Evolutionary conservation across 2,113 vertebrate genomes (phyloP), one percentile per base, ranked within the genome.

Genomic region (Himantopus leucocephalus): DNA sequence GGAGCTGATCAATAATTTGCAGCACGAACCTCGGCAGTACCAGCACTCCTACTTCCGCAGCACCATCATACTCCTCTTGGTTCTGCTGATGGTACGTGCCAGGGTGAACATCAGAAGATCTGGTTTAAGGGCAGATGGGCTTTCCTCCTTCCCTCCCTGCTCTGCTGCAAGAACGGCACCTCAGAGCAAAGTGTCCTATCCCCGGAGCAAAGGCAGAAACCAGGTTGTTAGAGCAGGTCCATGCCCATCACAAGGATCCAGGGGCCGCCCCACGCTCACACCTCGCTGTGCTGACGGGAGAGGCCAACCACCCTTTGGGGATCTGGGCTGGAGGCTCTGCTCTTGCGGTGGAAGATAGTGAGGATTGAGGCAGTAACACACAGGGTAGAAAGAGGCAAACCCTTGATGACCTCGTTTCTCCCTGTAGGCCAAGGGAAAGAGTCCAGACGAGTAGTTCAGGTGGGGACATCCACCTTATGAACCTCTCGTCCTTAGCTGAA

Each of bases 1-100:
- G 75, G 96, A 98, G 29, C 96, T 99, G 76, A 98, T 99, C 72
- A 98, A 98, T 55, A 86, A 98, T 26, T 68, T 96, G 1, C 37
- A 97, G 35, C 98, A 98, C 10, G 5, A 83, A 2, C 94, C 97
- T 3, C 97, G 8, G 63, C 16, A 2, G 7, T 98, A 98, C 87
- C 87, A 91, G 56, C 99, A 99, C 92, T 99, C 99, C 6, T 99
- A 99, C 95, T 8, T 98, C 8, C 97, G 85, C 59, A 99, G 98
- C 95, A 93, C 91, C 8, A 1, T 98, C 18, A 96, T 99, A 29
- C 97, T 99, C 41, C 37, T 98, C 39, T 71, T 99, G 96, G 97
- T 98, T 20, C 98, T 99, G 39, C 1, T 99, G 43, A 98, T 99
- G 99, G 99, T 99, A 97, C 5, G 98, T 92, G 82, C 26, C 68